These are phyloP conservation scores for Phasia obesa DNA, from an alignment of 2,888 invertebrate species.

Conservation along the genomic window DNA sequence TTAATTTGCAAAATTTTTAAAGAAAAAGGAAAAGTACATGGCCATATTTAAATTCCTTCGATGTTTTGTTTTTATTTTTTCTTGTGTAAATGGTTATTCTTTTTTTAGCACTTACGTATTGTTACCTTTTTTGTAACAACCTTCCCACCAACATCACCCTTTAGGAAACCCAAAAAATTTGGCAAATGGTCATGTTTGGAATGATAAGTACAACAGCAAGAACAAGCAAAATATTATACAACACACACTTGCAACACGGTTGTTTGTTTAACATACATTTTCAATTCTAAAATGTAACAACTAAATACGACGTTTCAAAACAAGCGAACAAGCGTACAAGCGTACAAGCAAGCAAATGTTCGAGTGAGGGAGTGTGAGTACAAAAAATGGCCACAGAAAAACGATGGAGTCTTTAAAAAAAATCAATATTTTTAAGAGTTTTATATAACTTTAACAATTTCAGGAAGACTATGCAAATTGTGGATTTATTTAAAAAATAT, in stretches of 20 bases:
- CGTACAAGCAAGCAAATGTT: neutral
- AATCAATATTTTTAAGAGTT: constrained; percentile 57
- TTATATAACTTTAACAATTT: constrained; percentile 40
- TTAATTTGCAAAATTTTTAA: constrained; percentile 20
- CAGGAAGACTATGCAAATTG: neutral
- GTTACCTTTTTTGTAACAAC: constrained; percentile 1
- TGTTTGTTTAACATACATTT: constrained; percentile 21
- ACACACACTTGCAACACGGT: neutral
- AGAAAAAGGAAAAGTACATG: constrained; percentile 1
- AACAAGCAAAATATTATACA: constrained; percentile 29
- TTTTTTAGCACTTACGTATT: constrained; percentile 35
- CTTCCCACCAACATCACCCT: constrained; percentile 14
- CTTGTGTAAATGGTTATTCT: constrained; percentile 23
- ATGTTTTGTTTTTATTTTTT: constrained; percentile 13
- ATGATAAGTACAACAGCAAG: constrained; percentile 1
- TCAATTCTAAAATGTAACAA: neutral
- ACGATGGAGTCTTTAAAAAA: constrained; percentile 25
- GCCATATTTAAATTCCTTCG: constrained; percentile 5
- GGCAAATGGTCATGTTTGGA: neutral
- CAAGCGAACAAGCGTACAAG: no score
- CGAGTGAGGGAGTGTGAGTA: constrained; percentile 2
- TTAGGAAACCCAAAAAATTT: constrained; percentile 16
- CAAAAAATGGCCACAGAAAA: neutral
- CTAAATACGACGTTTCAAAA: neutral
- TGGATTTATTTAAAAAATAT: constrained; percentile 5